These are phyloP conservation scores for Megastigmus dorsalis DNA, from an alignment of 2,888 invertebrate species.

Conservation along the genomic window DNA sequence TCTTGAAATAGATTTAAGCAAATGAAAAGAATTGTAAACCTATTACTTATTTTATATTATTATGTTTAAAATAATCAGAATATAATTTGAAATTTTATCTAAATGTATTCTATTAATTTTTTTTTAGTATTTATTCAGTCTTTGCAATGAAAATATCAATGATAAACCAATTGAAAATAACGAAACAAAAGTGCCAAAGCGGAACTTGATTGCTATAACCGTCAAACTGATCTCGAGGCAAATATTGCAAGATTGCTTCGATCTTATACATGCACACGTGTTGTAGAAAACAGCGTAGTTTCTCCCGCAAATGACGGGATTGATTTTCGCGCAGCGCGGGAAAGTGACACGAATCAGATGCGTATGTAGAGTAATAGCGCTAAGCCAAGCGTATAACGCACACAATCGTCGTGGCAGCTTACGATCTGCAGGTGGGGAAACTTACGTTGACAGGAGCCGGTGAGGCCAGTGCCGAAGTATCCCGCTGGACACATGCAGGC, in stretches of 20 bases:
- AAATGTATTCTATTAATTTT: no score
- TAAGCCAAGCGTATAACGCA: background rate
- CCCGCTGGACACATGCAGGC: slow-evolving; percentile 81
- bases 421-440: background rate
- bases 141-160: no score
- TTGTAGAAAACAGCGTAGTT: background rate
- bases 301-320: slow-evolving; percentile 2
- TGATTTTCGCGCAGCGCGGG: slow-evolving; percentile 4
- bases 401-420: no score
- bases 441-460: slow-evolving; percentile 79
- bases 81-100: no score
- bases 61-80: no score
- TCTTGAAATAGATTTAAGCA: no score
- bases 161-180: no score
- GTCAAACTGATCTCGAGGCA: background rate
- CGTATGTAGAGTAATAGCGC: background rate
- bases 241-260: background rate
- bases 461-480: slow-evolving; percentile 80
- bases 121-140: no score
- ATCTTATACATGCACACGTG: background rate
- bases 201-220: background rate
- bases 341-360: background rate
- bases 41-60: no score
- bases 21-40: no score
- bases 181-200: background rate